Evolutionary conservation across 2,113 vertebrate species (phyloP).

Genomic region (Gallinago undulata): DNA sequence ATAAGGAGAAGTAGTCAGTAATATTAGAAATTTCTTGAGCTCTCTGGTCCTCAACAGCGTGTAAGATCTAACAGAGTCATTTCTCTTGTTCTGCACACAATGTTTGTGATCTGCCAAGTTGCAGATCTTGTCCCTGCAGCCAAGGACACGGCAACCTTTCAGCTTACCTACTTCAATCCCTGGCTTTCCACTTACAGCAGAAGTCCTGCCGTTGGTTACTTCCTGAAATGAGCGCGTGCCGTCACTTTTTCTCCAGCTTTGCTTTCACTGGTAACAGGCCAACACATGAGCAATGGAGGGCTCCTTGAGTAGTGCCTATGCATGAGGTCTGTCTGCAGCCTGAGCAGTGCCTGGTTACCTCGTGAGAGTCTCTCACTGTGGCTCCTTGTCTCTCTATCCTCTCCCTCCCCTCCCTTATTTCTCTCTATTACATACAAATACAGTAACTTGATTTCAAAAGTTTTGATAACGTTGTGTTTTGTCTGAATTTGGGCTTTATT

Average conservation of each 20-base stretch:
- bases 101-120: background rate
- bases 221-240: background rate
- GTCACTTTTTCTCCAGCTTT: background rate
- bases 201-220: background rate
- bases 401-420: background rate
- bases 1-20: background rate
- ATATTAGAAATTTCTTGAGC: background rate
- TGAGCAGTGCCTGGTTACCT: background rate
- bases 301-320: fast-evolving
- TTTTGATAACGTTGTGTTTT: background rate
- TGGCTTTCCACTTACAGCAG: background rate
- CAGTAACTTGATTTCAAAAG: background rate
- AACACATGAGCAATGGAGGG: background rate
- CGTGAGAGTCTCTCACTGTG: background rate
- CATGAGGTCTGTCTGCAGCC: background rate
- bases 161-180: background rate
- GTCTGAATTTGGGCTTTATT: background rate
- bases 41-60: background rate
- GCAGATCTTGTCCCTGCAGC: background rate
- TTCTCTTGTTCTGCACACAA: background rate
- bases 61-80: background rate
- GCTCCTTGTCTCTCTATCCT: background rate
- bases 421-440: background rate
- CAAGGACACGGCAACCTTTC: background rate
- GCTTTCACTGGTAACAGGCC: background rate